phyloP scores from a whole-genome alignment of 2,888 invertebrate genomes.

The Eustalomyia histrio region DNA sequence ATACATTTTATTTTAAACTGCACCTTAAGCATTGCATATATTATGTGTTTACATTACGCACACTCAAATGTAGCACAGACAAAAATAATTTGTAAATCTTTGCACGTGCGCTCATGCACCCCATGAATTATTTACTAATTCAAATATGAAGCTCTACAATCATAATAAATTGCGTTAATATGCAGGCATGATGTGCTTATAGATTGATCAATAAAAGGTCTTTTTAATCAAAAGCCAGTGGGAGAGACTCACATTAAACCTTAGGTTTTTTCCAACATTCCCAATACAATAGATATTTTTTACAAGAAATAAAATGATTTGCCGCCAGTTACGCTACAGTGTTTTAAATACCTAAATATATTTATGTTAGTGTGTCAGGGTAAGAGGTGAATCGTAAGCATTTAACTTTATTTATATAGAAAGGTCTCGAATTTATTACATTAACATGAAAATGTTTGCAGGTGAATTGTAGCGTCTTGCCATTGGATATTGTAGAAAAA shows the following conservation, averaged over 20 bases:
- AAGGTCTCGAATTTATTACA: neutral
- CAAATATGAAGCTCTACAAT: neutral
- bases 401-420: conserved; percentile 17
- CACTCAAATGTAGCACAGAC: conserved; percentile 10
- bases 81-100: conserved; percentile 2
- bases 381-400: neutral
- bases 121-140: conserved; percentile 38
- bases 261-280: neutral
- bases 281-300: neutral
- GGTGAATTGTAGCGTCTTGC: too few relatives aligned
- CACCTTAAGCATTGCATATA: conserved; percentile 46
- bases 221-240: neutral
- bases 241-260: neutral
- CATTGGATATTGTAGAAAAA: too few relatives aligned
- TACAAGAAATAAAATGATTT: conserved; percentile 9
- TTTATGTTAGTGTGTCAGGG: conserved; percentile 55
- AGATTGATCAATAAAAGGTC: neutral
- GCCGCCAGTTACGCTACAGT: conserved; percentile 16
- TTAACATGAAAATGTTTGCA: too few relatives aligned
- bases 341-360: conserved; percentile 30
- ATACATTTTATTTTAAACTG: conserved; percentile 38
- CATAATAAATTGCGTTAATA: neutral
- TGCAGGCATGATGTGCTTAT: neutral
- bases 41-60: conserved; percentile 29
- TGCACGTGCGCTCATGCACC: conserved; percentile 55